These are phyloP conservation scores for Tetheella fluctuosa DNA, from an alignment of 2,888 invertebrate genomes.

Conservation along the genomic window DNA sequence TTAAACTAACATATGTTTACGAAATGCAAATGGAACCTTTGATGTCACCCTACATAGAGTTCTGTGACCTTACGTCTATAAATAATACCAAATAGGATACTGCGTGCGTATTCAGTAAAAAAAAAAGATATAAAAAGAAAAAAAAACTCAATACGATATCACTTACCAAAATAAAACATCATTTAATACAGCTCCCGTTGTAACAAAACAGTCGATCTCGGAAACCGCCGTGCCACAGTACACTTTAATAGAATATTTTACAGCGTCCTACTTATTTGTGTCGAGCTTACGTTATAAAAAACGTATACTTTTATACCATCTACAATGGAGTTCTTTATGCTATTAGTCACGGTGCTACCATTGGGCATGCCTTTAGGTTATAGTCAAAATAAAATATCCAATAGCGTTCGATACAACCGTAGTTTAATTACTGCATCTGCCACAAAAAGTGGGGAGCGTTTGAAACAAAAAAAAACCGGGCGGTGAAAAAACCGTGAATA, in stretches of 20 bases:
- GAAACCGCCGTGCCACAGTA: conserved; percentile 2
- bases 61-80: not conserved
- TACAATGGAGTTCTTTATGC: conserved; percentile 29
- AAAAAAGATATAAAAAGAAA: not conserved
- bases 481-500: conserved; percentile 34
- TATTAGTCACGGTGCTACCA: conserved; percentile 37
- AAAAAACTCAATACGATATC: conserved; percentile 7
- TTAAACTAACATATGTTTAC: not conserved
- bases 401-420: conserved; percentile 22
- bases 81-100: not conserved
- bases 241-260: not conserved
- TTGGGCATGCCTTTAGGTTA: conserved; percentile 27
- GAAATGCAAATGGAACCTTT: not conserved
- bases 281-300: conserved; percentile 41
- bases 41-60: not conserved
- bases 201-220: conserved; percentile 5
- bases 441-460: conserved; percentile 18
- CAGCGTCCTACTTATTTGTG: conserved; percentile 29
- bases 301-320: conserved; percentile 48
- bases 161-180: conserved; percentile 10
- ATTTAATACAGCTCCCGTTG: not conserved
- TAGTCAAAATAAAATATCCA: conserved; percentile 20
- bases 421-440: conserved; percentile 28
- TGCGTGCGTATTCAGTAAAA: not conserved
- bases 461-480: conserved; percentile 17